phyloP scores from a whole-genome alignment of 2,888 invertebrate species.

The Drosophila tanythrix region DNA sequence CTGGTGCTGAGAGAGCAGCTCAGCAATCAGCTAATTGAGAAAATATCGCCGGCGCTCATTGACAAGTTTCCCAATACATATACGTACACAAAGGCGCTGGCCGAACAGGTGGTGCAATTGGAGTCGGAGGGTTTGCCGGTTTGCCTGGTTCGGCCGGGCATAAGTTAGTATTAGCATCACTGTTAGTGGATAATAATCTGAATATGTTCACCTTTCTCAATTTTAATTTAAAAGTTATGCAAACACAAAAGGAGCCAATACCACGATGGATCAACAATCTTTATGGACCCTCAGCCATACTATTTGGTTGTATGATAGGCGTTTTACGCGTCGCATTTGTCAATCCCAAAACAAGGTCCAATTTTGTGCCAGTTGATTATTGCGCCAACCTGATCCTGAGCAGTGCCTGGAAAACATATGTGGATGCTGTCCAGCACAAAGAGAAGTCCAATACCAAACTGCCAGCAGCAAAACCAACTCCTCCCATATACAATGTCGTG shows the following conservation, averaged over 20 bases:
- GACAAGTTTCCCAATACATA: too few relatives aligned
- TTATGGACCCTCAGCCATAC: neutral
- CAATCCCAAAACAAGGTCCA: neutral
- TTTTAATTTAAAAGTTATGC: too few relatives aligned
- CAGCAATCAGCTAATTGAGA: neutral
- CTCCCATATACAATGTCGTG: neutral
- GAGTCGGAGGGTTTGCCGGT: too few relatives aligned
- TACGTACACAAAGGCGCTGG: too few relatives aligned
- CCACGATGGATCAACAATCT: constrained; percentile 28
- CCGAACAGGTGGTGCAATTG: too few relatives aligned
- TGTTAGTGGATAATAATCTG: too few relatives aligned
- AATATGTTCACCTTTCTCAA: too few relatives aligned
- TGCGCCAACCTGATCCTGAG: neutral
- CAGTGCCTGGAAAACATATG: neutral
- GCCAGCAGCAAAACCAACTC: neutral
- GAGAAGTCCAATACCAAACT: neutral
- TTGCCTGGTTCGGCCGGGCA: too few relatives aligned
- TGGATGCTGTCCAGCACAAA: neutral
- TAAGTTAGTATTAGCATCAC: too few relatives aligned
- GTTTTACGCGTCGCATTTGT: neutral
- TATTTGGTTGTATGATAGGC: neutral
- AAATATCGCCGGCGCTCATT: neutral
- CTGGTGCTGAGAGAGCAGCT: neutral
- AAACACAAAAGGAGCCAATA: too few relatives aligned
- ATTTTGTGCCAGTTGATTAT: neutral